Evolutionary conservation across 2,888 invertebrate genomes (phyloP), one percentile per base, ranked within the genome.

Genomic region (Heliconius ismenius): DNA sequence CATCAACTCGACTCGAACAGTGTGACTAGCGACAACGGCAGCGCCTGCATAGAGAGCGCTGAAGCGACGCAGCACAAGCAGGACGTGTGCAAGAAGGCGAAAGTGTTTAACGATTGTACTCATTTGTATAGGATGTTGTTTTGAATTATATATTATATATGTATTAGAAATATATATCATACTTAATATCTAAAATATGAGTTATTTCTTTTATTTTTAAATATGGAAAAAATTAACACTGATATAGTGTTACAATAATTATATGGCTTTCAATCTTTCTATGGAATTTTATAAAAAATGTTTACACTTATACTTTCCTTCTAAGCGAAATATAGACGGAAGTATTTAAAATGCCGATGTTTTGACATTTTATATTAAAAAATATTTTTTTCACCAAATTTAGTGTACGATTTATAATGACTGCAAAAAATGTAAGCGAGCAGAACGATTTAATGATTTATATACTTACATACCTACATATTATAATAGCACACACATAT

Each of bases 41-140:
- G 84, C 28, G 84, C 85, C 0, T 93, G 93, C 75, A 83, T 90
- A 54, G 92, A 92, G 74, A 90, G 83, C 39, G 93, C 93, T 0
- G 93, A 93, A 36, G 89, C 90, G 0, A 87, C 89, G 0, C 90
- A 89, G 58, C 92, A 93, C 81, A 92, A 92, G 24, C 91, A 92
- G 74, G 93, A 93, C 73, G 92, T 93, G 49, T 93, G 93, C 85
- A 91, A 88, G 82, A 93, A 92, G 78, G 93, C 93, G 3, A 92
- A 92, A 80, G 90, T 91, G 0, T 93, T 93, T 82, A 93, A 93
- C 82, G 93, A 93, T 74, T 93, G 93, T 82, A 93, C 93, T 1
- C 92, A 92, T 82, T 83, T 93, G 21, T 93, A 92, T 78, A 87
- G 86, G 80, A 89, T 93, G 60, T 73, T 92, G 68, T 81, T 92